Evolutionary conservation across 2,888 invertebrate species (phyloP).

Genomic region (Dryadula phaetusa): DNA sequence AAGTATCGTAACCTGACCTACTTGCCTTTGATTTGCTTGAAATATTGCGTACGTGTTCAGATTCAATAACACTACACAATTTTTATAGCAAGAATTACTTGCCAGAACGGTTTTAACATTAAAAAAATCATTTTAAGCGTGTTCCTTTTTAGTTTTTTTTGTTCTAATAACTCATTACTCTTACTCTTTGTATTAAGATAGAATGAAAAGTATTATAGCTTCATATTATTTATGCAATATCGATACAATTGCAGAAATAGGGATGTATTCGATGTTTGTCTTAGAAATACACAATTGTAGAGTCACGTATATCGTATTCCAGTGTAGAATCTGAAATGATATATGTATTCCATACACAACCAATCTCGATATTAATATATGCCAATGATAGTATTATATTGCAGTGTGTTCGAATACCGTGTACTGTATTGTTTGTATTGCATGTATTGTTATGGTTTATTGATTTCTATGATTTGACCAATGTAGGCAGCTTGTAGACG

Average conservation of each 20-base stretch:
- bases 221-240: background rate
- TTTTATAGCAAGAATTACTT: too few species aligned
- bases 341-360: conserved; percentile 15
- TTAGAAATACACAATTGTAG: background rate
- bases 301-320: conserved; percentile 11
- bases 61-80: too few species aligned
- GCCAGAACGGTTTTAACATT: too few species aligned
- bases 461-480: background rate
- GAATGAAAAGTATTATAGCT: background rate
- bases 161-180: too few species aligned
- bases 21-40: too few species aligned
- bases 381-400: background rate
- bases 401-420: background rate
- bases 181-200: background rate
- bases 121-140: too few species aligned
- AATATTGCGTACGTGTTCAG: too few species aligned
- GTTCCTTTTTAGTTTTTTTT: too few species aligned
- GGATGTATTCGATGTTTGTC: conserved; percentile 1
- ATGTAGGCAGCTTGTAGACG: background rate
- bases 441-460: background rate
- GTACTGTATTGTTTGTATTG: background rate
- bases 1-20: too few species aligned
- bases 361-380: conserved; percentile 20
- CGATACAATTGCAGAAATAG: conserved; percentile 6
- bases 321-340: conserved; percentile 10